A percentile compares a stretch with the other conserved stretches of the same genome.
These are phyloP conservation scores for Aradophagus sp. DNA, from an alignment of 1,140 invertebrate species.

Conservation along the genomic window DNA sequence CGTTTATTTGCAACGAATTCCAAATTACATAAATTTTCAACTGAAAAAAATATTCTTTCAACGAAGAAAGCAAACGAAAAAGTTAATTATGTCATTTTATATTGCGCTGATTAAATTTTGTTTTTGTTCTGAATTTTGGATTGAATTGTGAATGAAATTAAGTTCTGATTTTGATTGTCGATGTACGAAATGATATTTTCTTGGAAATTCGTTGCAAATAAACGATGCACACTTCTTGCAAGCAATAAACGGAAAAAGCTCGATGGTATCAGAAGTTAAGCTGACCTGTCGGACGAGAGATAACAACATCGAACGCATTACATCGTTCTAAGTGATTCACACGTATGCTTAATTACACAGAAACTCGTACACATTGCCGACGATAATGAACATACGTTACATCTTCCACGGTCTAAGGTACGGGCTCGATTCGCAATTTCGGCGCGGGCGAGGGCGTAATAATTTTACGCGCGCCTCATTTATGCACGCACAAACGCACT, in stretches of 20 bases:
- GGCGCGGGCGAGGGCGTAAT: not conserved
- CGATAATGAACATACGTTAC: slow-evolving; percentile 42
- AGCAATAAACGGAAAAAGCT: slow-evolving; percentile 10
- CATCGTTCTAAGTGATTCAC: slow-evolving; percentile 20
- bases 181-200: slow-evolving; percentile 1
- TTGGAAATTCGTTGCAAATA: slow-evolving; percentile 1
- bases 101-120: too few species aligned
- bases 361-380: slow-evolving; percentile 37
- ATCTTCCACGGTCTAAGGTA: slow-evolving; percentile 20
- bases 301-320: slow-evolving; percentile 52
- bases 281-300: slow-evolving; percentile 40
- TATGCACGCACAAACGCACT: too few species aligned
- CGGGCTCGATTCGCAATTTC: slow-evolving; percentile 18
- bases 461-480: too few species aligned
- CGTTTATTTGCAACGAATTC: too few species aligned
- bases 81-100: too few species aligned
- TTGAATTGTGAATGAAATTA: too few species aligned
- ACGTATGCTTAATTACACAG: slow-evolving; percentile 43
- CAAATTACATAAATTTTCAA: too few species aligned
- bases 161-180: too few species aligned
- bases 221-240: not conserved
- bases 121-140: too few species aligned
- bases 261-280: slow-evolving; percentile 16
- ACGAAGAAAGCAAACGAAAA: too few species aligned
- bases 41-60: too few species aligned